Base-by-base conservation (phyloP, 2,888 invertebrate genomes). In the Calliopum simillimum region DNA sequence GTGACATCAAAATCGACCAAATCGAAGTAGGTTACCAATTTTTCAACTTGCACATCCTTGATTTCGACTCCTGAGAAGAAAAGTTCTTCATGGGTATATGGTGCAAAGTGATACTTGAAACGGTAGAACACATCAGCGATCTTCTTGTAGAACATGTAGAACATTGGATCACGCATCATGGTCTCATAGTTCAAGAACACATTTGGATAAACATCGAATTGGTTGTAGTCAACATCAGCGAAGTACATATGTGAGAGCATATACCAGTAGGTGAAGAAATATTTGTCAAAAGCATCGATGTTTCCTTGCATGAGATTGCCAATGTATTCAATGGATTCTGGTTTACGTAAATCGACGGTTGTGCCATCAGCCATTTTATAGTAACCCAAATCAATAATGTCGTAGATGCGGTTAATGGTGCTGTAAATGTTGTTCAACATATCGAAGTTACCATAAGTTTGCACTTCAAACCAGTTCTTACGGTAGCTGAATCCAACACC, bases 21-120 rank as follows among this genome's bases (percentile, higher is more conserved):
- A 74, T 91, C 91, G 82, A 91, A 91, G 87, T 89, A 91, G 12
- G 93, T 93, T 46, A 89, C 85, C 16, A 93, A 84, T 73, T 90
- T 89, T 75, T 90, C 90, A 68, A 90, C 88, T 4, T 90, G 88
- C 14, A 92, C 89, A 71, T 88, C 88, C 73, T 89, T 84, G 74
- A 93, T 89, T 64, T 85, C 82, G 4, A 93, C 90, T 21, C 90
- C 89, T 13, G 89, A 88, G 68, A 89, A 83, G 43, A 87, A 78
- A 25, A 93, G 85, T 73, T 92, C 89, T 72, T 90, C 88, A 51
- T 83, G 85, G 59, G 88, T 89, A 87, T 93, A 92, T 0, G 84
- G 78, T 23, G 89, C 88, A 19, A 92, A 85, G 59, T 88, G 83
- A 70, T 87, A 77, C 74, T 89, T 88, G 88, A 90, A 91, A 70